A percentile compares a stretch with the other conserved stretches of the same genome.
Evolutionary conservation across 2,113 vertebrate species (phyloP).

Genomic region (Mobula birostris): DNA sequence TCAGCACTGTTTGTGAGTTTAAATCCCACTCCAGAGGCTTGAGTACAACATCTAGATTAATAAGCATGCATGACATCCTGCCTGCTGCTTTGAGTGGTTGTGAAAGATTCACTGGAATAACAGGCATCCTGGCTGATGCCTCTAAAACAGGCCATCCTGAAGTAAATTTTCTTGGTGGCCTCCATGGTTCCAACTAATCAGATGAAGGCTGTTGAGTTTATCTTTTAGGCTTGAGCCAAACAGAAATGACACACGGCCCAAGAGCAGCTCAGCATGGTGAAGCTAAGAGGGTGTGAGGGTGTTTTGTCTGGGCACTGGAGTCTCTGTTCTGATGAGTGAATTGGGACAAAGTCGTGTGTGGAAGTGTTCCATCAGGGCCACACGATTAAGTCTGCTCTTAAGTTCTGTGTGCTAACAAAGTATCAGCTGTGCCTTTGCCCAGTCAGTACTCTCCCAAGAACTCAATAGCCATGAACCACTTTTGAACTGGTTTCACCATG

Average conservation of each 20-base stretch:
- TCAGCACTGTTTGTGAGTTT: background rate
- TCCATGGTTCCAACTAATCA: background rate
- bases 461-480: too few relatives aligned
- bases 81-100: background rate
- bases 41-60: background rate
- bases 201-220: too few relatives aligned
- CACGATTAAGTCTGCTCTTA: background rate
- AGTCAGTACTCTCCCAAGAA: background rate
- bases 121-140: background rate
- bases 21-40: background rate
- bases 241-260: too few relatives aligned
- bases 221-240: too few relatives aligned
- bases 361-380: background rate
- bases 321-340: background rate
- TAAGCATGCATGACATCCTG: background rate
- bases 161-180: background rate
- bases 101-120: background rate
- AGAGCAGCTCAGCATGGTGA: too few relatives aligned
- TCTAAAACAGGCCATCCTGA: background rate
- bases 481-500: too few relatives aligned
- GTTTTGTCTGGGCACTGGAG: background rate
- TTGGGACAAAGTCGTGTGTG: background rate
- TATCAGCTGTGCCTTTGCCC: background rate
- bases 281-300: background rate
- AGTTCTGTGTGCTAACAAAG: background rate